Percentiles rank a stretch among this genome's conserved stretches.
These are phyloP conservation scores for Aphelenchoides avenae DNA, from an alignment of 1,140 invertebrate species.

Conservation along the genomic window DNA sequence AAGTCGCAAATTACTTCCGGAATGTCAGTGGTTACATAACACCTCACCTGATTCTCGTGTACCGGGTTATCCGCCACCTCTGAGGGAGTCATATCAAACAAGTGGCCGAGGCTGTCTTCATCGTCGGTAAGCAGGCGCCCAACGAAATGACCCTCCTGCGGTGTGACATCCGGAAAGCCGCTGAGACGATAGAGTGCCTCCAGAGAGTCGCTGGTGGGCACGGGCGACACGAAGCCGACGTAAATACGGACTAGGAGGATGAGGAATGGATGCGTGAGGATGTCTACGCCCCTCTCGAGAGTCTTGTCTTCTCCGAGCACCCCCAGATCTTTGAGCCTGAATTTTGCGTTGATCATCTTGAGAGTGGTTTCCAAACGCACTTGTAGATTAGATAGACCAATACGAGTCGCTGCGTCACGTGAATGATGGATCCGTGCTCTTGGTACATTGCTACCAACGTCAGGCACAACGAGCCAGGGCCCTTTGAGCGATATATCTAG, in stretches of 20 bases:
- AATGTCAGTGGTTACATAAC: background rate
- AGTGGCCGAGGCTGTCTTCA: background rate
- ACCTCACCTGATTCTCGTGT: no score
- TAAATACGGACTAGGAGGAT: constrained; percentile 29
- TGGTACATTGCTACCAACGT: constrained; percentile 27
- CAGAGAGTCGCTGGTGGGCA: constrained; percentile 4
- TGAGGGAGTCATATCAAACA: constrained; percentile 10
- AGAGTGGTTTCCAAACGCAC: constrained; percentile 17
- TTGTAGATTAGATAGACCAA: constrained; percentile 26
- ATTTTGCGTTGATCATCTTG: background rate
- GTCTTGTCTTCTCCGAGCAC: constrained; percentile 9
- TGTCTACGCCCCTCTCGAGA: constrained; percentile 15
- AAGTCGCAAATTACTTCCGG: constrained; percentile 5
- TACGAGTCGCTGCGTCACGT: constrained; percentile 29
- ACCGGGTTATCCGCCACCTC: constrained; percentile 10
- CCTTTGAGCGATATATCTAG: constrained; percentile 25
- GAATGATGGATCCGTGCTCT: constrained; percentile 1
- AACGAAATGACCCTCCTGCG: constrained; percentile 29
- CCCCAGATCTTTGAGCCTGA: constrained; percentile 31
- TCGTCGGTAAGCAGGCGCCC: constrained; percentile 21
- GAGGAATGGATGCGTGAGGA: constrained; percentile 29
- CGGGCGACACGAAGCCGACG: constrained; percentile 13
- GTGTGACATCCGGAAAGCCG: constrained; percentile 24
- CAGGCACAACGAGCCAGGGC: constrained; percentile 15
- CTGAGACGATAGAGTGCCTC: constrained; percentile 12